Base-by-base conservation (phyloP, 2,797 vertebrate species). In the Spatula clypeata region DNA sequence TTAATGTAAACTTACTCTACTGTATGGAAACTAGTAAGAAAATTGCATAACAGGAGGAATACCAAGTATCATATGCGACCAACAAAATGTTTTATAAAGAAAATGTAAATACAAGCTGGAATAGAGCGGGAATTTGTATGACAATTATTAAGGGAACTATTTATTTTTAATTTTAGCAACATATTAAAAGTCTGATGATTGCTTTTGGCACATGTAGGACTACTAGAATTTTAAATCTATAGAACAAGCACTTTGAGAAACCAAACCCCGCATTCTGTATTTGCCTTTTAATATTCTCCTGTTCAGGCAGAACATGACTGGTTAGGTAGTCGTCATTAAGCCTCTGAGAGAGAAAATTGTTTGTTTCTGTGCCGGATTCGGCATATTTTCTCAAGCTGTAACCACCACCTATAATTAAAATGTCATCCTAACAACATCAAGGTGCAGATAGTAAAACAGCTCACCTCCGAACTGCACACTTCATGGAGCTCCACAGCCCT, bases 401-500 rank as follows among this genome's bases (percentile, higher is more conserved):
- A 81, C 94, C 86, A 74, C 66, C 77, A 66, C 91, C 82, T 95
- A 55, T 97, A 97, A 97, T 97, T 97, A 97, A 97, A 97, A 95
- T 81, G 95, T 97, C 38, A 17, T 95, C 94, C 90, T 97, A 86
- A 95, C 75, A 87, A 76, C 91, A 81, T 83, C 81, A 86, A 91
- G 96, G 85, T 90, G 92, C 81, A 92, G 89, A 65, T 83, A 91
- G 79, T 90, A 88, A 94, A 95, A 55, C 86, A 55, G 85, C 92
- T 97, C 94, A 94, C 94, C 74, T 97, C 67, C 94, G 97, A 98
- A 60, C 89, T 44, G 83, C 92, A 70, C 6, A 36, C 96, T 98
- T 97, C 97, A 92, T 96, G 94, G 96, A 97, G 97, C 82, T 82
- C 93, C 94, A 96, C 97, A 96, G 83, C 96, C 95, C 96, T 97